Evolutionary conservation across 1,140 invertebrate genomes (phyloP).

Genomic region (Helicoverpa armigera): DNA sequence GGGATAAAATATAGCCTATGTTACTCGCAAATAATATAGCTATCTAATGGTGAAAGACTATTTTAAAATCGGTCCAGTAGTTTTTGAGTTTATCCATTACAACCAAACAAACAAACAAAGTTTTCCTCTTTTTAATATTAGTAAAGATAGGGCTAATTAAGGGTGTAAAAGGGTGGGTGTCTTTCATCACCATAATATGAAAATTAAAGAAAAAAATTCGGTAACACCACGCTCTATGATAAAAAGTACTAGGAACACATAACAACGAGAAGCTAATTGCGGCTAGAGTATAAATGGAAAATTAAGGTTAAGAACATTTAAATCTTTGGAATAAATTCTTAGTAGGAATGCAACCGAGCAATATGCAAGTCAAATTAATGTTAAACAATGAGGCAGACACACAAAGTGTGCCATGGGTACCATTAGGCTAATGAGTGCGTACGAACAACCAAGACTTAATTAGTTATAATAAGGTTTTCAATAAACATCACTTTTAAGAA

Average conservation of each 20-base stretch:
- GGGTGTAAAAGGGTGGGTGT: too few relatives aligned
- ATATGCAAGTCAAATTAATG: conserved; percentile 20
- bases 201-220: too few relatives aligned
- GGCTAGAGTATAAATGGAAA: not conserved
- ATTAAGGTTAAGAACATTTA: conserved; percentile 1
- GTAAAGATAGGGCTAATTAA: too few relatives aligned
- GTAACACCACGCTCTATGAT: not conserved
- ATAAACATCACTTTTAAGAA: not conserved
- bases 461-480: not conserved
- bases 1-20: too few relatives aligned
- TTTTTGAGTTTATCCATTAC: too few relatives aligned
- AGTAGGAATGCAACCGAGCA: not conserved
- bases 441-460: not conserved
- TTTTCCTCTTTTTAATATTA: too few relatives aligned
- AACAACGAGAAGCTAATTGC: not conserved
- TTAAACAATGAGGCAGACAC: not conserved
- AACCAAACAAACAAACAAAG: too few relatives aligned
- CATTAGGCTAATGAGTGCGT: not conserved
- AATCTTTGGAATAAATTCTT: not conserved
- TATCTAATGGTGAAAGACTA: too few relatives aligned
- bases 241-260: too few relatives aligned
- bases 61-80: too few relatives aligned
- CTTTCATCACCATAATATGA: too few relatives aligned
- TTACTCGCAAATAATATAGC: too few relatives aligned
- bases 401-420: not conserved